Conservation (phyloP, 2,113 vertebrate species). For the Serilophus lunatus region DNA sequence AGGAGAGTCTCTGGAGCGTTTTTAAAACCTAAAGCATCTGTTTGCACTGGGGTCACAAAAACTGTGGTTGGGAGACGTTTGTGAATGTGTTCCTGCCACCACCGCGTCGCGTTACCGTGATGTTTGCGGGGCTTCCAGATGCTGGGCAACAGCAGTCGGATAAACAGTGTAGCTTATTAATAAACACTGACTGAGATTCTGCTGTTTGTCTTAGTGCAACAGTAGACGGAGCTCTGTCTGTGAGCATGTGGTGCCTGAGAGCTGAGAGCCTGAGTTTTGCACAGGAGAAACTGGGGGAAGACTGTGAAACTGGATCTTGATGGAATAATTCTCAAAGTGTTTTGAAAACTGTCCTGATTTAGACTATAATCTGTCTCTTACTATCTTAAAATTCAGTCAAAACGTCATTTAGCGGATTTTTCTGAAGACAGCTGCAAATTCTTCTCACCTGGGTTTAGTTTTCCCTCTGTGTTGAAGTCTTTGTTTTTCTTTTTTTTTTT, state of each 20-base stretch:
- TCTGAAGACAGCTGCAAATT: background rate
- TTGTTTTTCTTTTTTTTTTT: background rate
- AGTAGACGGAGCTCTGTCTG: background rate
- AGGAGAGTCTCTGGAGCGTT: background rate
- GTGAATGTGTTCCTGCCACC: background rate
- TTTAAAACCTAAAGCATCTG: background rate
- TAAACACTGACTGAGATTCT: background rate
- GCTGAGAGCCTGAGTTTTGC: background rate
- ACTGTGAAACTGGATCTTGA: background rate
- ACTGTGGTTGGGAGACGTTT: background rate
- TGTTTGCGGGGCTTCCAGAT: background rate
- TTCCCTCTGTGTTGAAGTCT: background rate
- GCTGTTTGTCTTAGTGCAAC: background rate
- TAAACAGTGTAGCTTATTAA: background rate
- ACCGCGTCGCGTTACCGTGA: background rate
- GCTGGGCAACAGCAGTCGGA: rapidly evolving
- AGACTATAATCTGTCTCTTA: background rate
- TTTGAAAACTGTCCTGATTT: background rate
- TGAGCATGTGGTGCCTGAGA: background rate
- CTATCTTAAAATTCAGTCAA: background rate
- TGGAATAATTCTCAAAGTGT: background rate
- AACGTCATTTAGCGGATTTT: background rate
- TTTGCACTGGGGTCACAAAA: background rate
- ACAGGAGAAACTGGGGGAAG: background rate
- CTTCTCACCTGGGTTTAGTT: background rate